These are phyloP conservation scores for Pelagia noctiluca DNA, from an alignment of 30 jellyfish, hydroid and myxozoan genomes.

Conservation along the genomic window DNA sequence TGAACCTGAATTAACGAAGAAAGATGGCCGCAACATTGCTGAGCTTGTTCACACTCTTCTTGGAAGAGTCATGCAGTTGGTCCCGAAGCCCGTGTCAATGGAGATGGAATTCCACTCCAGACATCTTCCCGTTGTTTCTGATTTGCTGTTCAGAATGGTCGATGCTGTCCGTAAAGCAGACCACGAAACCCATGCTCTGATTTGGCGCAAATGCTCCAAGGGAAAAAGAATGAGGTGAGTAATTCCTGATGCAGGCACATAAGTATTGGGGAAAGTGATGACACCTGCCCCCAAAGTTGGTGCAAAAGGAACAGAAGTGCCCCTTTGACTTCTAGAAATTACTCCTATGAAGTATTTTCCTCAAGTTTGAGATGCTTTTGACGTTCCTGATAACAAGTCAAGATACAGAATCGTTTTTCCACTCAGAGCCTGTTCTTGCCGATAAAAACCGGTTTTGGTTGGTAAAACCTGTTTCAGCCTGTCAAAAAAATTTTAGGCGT, in stretches of 20 bases:
- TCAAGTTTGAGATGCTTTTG: too few species aligned
- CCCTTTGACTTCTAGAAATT: too few species aligned
- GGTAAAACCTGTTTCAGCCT: too few species aligned
- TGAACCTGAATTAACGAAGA: constrained; percentile 25
- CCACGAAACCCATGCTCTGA: constrained; percentile 8
- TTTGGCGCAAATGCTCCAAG: constrained; percentile 49
- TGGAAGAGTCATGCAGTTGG: constrained; percentile 11
- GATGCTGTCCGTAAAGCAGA: constrained; percentile 41
- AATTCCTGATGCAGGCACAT: neutral
- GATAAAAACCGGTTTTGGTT: too few species aligned
- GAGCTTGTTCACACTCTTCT: constrained; percentile 4
- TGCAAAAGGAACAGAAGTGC: too few species aligned
- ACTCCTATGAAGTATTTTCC: too few species aligned
- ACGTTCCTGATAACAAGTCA: too few species aligned
- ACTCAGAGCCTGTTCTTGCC: too few species aligned
- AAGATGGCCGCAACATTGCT: constrained; percentile 21
- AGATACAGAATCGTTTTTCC: too few species aligned
- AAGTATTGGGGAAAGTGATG: neutral
- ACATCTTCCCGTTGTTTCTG: constrained; percentile 19
- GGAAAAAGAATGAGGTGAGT: constrained; percentile 35
- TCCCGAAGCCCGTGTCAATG: constrained; percentile 22
- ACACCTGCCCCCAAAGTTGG: too few species aligned
- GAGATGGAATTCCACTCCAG: neutral
- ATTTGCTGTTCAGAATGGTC: constrained; percentile 18
- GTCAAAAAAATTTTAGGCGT: too few species aligned